These are phyloP conservation scores for Melanophora roralis DNA, from an alignment of 2,888 invertebrate genomes.

Conservation along the genomic window DNA sequence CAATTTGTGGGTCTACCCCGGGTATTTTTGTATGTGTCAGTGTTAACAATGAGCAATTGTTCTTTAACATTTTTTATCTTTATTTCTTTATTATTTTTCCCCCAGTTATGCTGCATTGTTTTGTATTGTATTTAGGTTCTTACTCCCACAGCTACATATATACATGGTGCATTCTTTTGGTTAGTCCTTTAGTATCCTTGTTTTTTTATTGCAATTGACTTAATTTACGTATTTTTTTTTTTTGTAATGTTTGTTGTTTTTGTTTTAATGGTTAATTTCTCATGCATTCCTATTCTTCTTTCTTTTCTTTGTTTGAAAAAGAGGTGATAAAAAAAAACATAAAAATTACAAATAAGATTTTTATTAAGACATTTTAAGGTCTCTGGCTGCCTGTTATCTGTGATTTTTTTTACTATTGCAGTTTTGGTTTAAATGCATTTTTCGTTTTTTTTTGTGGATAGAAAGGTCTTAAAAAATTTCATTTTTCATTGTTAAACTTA, in stretches of 20 bases:
- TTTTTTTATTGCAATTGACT: slow-evolving; percentile 27
- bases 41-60: slow-evolving; percentile 53
- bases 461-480: too few relatives aligned
- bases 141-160: too few relatives aligned
- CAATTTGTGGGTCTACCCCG: slow-evolving; percentile 34
- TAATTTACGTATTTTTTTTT: slow-evolving; percentile 31
- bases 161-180: slow-evolving; percentile 31
- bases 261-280: slow-evolving; percentile 24
- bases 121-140: slow-evolving; percentile 20
- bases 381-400: neutral
- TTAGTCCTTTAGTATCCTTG: slow-evolving; percentile 8
- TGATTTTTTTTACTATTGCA: slow-evolving; percentile 21
- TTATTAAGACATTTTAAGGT: slow-evolving; percentile 21
- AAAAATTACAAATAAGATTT: slow-evolving; percentile 36
- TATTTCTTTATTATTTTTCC: slow-evolving; percentile 46
- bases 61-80: slow-evolving; percentile 47
- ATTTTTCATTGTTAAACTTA: too few relatives aligned
- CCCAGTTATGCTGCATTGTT: slow-evolving; percentile 25
- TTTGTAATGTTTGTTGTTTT: neutral
- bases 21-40: slow-evolving; percentile 45
- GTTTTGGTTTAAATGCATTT: slow-evolving; percentile 3
- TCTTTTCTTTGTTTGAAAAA: neutral
- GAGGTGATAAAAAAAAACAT: slow-evolving; percentile 19
- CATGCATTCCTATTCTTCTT: slow-evolving; percentile 7
- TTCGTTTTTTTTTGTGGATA: neutral